A percentile compares a stretch with the other conserved stretches of the same genome.
phyloP scores from a whole-genome alignment of 37 sponge, comb jelly and placozoan genomes.

The Hormiphora californensis region DNA sequence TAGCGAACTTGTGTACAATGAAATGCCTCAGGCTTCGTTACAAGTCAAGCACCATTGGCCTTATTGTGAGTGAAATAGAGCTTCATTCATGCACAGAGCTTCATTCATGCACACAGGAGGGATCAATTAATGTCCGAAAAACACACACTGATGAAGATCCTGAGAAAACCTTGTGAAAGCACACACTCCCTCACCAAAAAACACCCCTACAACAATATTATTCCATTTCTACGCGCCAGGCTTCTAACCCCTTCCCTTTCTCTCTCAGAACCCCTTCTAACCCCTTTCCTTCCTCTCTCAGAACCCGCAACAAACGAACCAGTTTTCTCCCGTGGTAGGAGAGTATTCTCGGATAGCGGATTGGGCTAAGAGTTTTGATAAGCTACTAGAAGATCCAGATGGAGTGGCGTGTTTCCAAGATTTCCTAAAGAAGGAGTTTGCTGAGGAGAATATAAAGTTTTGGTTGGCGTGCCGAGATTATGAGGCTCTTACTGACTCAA shows the following conservation, averaged over 20 bases:
- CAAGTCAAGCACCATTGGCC: constrained; percentile 20
- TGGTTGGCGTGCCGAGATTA: constrained; percentile 64
- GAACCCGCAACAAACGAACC: constrained; percentile 32
- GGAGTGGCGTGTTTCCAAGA: constrained; percentile 66
- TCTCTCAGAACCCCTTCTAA: background rate
- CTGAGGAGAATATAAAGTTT: constrained; percentile 77
- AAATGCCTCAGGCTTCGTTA: background rate
- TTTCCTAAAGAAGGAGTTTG: constrained; percentile 68
- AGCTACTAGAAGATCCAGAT: constrained; percentile 67
- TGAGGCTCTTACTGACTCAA: constrained; percentile 1
- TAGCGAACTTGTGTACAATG: background rate
- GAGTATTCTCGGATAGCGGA: constrained; percentile 58
- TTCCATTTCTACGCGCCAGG: too few species aligned
- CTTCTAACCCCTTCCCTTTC: background rate
- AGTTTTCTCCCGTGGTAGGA: constrained; percentile 8
- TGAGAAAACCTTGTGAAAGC: too few species aligned
- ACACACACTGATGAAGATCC: too few species aligned
- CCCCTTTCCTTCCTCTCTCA: background rate
- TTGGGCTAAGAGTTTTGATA: constrained; percentile 75
- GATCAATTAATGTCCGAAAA: too few species aligned
- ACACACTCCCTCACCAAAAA: too few species aligned
- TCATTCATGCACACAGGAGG: too few species aligned
- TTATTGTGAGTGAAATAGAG: constrained; percentile 7
- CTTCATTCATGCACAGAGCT: too few species aligned
- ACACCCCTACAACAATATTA: too few species aligned